Percentiles rank a stretch among this genome's conserved stretches.
Conservation (phyloP, 2,113 vertebrate genomes). For the Brachyhypopomus gauderio region DNA sequence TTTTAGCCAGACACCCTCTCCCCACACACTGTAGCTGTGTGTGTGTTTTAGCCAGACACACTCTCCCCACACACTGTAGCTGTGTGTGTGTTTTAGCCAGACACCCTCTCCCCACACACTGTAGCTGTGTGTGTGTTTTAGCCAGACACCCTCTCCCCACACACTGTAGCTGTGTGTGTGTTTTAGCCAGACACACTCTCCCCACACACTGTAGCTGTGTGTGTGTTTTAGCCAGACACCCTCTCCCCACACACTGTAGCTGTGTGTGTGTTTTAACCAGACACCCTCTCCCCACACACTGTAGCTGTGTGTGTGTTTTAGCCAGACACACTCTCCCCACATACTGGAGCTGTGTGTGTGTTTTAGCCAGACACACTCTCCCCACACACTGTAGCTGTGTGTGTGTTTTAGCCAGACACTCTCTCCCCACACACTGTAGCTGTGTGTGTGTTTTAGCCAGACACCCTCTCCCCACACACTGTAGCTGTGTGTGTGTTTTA, state of each 20-base stretch:
- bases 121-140: too few relatives aligned
- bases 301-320: too few relatives aligned
- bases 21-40: slow-evolving; percentile 5
- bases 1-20: not conserved
- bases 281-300: not conserved
- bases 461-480: not conserved
- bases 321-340: not conserved
- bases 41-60: not conserved
- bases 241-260: not conserved
- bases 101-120: not conserved
- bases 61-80: slow-evolving; percentile 3
- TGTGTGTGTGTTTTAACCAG: too few relatives aligned
- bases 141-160: not conserved
- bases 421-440: not conserved
- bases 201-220: too few relatives aligned
- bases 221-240: too few relatives aligned
- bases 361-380: not conserved
- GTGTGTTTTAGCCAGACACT: too few relatives aligned
- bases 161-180: not conserved
- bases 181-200: not conserved
- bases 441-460: too few relatives aligned
- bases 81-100: not conserved
- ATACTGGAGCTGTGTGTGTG: not conserved
- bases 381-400: too few relatives aligned
- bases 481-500: too few relatives aligned